Evolutionary conservation across 2,113 vertebrate species (phyloP), one percentile per base, ranked within the genome.

Genomic region (Apaloderma vittatum): DNA sequence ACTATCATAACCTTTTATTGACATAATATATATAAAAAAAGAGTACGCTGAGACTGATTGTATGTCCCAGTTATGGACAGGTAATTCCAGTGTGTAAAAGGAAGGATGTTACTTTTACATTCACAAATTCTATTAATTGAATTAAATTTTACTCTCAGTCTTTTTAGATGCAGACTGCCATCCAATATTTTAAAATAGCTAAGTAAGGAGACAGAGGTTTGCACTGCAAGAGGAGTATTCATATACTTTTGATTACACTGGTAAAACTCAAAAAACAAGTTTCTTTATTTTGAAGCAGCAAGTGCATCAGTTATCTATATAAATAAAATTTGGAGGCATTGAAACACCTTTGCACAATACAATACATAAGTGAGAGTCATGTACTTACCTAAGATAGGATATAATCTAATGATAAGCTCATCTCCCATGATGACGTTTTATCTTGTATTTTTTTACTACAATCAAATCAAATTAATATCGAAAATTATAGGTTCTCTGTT

Each of bases 401-500:
- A 74, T 86, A 65, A 70, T 87, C 45, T 71, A 59, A 63, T 3
- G 32, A 67, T 59, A 73, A 86, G 66, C 23, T 59, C 57, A 67
- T 11, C 45, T 40, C 37, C 63, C 23, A 34, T 19, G 63, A 67
- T 19, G 12, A 88, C 65, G 71, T 46, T 76, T 92, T 77, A 91
- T 48, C 21, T 14, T 23, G 16, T 36, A 55, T 43, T n/a, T 86
- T 86, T 86, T 95, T 55, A 88, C 13, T 49, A 32, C 32, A 73
- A 76, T 72, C 11, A 94, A 92, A 94, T 55, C 43, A 76, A 95
- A 88, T 58, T 74, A 63, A 48, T 95, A 83, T 9, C 34, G 78
- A 87, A 88, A 97, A 85, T 93, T 77, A 88, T 10, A 95, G 88
- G 62, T 61, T 90, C 48, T 61, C 65, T 78, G 30, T n/a, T 87